phyloP scores from a whole-genome alignment of 2,888 invertebrate species.

The Malachius bipustulatus region DNA sequence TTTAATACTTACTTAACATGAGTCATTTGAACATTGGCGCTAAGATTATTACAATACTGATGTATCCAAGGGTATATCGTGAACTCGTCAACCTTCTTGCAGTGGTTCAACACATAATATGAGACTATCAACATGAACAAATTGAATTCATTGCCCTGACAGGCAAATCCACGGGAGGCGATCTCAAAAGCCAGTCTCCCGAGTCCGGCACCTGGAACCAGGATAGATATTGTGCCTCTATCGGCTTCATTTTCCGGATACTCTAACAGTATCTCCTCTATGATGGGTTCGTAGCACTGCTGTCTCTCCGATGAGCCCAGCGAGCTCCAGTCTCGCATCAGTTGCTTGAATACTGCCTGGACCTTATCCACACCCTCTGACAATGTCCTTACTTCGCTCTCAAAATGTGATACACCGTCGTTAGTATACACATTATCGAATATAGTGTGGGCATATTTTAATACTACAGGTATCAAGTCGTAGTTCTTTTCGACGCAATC shows the following conservation, averaged over 20 bases:
- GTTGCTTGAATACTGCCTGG: constrained; percentile 86
- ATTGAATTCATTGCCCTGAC: constrained; percentile 97
- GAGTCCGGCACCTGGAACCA: constrained; percentile 95
- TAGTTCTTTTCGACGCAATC: constrained; percentile 68
- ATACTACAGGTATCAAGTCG: constrained; percentile 54
- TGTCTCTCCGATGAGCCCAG: constrained; percentile 71
- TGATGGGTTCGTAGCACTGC: constrained; percentile 81
- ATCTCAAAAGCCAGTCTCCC: constrained; percentile 91
- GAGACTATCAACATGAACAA: constrained; percentile 95
- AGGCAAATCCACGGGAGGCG: constrained; percentile 76
- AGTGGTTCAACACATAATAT: constrained; percentile 89
- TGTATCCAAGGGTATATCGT: constrained; percentile 91
- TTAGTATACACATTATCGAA: constrained; percentile 59
- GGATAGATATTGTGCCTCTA: constrained; percentile 50
- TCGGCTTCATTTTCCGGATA: constrained; percentile 55
- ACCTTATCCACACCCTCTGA: constrained; percentile 63
- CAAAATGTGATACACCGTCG: constrained; percentile 27
- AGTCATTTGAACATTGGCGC: constrained; percentile 67
- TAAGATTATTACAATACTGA: constrained; percentile 82
- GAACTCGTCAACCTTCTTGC: constrained; percentile 56
- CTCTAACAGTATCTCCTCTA: constrained; percentile 64
- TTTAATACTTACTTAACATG: constrained; percentile 40
- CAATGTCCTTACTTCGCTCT: constrained; percentile 30
- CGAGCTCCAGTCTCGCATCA: constrained; percentile 93
- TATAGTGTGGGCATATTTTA: constrained; percentile 68